A percentile compares a stretch with the other conserved stretches of the same genome.
Conservation (phyloP, 1,140 invertebrate species). For the Lepidurus arcticus region DNA sequence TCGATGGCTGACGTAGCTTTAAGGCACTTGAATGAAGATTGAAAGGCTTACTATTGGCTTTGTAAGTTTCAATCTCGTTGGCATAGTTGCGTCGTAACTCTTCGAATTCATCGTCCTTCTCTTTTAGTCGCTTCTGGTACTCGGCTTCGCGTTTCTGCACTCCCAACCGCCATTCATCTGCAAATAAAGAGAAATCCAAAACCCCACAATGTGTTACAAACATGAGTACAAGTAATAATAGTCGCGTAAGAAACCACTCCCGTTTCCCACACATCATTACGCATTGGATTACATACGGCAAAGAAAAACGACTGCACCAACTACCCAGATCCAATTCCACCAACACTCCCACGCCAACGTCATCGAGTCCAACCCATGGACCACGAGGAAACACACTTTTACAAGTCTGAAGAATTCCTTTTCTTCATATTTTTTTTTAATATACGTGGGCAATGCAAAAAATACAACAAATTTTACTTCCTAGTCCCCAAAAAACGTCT, state of each 20-base stretch:
- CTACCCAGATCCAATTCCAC: constrained; percentile 11
- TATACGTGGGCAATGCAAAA: neutral
- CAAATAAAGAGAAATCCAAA: neutral
- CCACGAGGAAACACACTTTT: neutral
- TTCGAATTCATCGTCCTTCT: neutral
- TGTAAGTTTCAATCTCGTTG: constrained; percentile 19
- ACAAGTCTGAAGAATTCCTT: neutral
- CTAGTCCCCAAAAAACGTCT: too few species aligned
- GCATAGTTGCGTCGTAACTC: constrained; percentile 10
- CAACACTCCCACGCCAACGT: neutral
- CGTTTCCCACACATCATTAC: neutral
- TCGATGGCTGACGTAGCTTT: too few species aligned
- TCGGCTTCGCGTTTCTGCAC: neutral
- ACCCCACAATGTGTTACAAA: neutral
- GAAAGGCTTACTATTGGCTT: neutral
- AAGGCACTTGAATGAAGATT: neutral
- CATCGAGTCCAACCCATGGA: neutral
- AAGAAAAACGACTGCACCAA: neutral
- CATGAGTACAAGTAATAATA: neutral
- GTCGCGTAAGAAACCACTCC: neutral
- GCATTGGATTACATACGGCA: neutral
- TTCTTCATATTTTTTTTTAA: neutral
- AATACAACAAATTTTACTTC: too few species aligned
- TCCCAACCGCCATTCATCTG: constrained; percentile 3
- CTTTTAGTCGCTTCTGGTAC: constrained; percentile 14